These are phyloP conservation scores for Leptopilina drosophilae DNA, from an alignment of 2,888 invertebrate species.

Conservation along the genomic window DNA sequence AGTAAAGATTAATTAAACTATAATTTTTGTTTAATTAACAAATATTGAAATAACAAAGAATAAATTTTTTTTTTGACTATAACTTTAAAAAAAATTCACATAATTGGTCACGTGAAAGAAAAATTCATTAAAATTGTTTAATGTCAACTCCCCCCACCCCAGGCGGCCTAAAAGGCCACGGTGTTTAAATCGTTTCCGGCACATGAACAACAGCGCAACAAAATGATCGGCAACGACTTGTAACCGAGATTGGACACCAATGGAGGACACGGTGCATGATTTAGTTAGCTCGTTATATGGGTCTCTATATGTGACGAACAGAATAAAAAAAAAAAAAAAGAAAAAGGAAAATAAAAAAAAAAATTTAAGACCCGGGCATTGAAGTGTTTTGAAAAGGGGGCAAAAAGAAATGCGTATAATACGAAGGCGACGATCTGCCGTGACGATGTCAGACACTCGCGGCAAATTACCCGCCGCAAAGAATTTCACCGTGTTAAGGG, in stretches of 20 bases:
- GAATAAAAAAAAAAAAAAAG: constrained; percentile 9
- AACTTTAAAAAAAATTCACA: not conserved
- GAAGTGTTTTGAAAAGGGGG: constrained; percentile 13
- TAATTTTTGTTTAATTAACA: not conserved
- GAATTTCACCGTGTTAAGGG: constrained; percentile 65
- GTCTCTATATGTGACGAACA: not conserved
- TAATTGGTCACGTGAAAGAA: not conserved
- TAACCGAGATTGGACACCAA: constrained; percentile 12
- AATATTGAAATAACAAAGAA: not conserved
- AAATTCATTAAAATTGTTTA: not conserved
- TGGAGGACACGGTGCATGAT: constrained; percentile 25
- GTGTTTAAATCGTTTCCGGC: constrained; percentile 30
- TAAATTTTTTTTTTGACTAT: not conserved
- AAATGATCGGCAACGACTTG: not conserved
- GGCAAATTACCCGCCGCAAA: constrained; percentile 70
- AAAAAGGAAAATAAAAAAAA: no score
- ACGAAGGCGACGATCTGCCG: not conserved
- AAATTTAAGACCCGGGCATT: not conserved
- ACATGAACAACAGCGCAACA: not conserved
- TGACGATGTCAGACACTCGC: constrained; percentile 54
- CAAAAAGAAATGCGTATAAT: constrained; percentile 30
- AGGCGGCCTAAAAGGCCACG: no score
- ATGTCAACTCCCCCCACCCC: not conserved
- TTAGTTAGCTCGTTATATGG: constrained; percentile 31
- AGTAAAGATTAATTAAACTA: no score